phyloP scores from a whole-genome alignment of 2,113 vertebrate genomes.

The Alethe castanea region DNA sequence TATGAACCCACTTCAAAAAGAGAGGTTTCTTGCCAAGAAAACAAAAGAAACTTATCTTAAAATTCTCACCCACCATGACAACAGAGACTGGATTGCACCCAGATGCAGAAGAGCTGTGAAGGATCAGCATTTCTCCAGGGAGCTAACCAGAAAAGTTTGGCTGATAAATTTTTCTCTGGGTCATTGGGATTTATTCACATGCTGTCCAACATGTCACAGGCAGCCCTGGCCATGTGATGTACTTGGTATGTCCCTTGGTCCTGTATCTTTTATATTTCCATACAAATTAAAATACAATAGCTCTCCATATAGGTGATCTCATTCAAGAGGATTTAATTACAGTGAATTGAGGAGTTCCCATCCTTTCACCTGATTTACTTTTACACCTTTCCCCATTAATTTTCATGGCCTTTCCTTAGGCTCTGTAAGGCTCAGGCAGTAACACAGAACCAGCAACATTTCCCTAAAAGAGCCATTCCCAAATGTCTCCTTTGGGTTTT shows the following conservation, averaged over 20 bases:
- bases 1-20: background rate
- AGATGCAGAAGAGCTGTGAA: background rate
- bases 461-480: background rate
- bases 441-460: background rate
- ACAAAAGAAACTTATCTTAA: background rate
- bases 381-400: accelerated
- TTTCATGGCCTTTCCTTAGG: background rate
- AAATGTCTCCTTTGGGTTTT: background rate
- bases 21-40: background rate
- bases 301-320: background rate
- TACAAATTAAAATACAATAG: background rate
- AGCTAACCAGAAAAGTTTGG: background rate
- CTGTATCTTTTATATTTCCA: background rate
- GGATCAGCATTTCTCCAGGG: background rate
- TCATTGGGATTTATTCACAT: accelerated
- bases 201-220: background rate
- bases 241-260: background rate
- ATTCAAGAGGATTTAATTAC: background rate
- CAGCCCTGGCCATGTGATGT: background rate
- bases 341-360: background rate
- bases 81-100: background rate
- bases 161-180: background rate
- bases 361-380: background rate
- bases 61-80: background rate
- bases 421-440: background rate